phyloP scores from a whole-genome alignment of 1,140 invertebrate species.

The Choristoneura fumiferana region DNA sequence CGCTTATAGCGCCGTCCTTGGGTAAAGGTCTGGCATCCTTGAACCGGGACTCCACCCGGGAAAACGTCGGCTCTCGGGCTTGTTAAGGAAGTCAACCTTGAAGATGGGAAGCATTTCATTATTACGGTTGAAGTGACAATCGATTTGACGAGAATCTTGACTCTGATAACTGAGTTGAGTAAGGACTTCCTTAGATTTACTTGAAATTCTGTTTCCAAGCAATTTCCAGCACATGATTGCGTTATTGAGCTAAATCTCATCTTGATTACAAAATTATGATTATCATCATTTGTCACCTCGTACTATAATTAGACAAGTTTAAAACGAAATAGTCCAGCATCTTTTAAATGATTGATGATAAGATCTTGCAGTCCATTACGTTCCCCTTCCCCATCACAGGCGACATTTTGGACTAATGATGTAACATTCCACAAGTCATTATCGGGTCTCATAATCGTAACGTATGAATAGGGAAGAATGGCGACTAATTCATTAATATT shows the following conservation, averaged over 20 bases:
- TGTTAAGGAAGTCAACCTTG: constrained; percentile 8
- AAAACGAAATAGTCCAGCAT: too few relatives aligned
- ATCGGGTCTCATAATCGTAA: constrained; percentile 4
- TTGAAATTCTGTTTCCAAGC: too few relatives aligned
- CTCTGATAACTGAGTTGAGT: too few relatives aligned
- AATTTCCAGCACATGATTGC: too few relatives aligned
- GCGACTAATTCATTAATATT: constrained; percentile 8
- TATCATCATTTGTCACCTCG: too few relatives aligned
- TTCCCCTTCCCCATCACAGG: not conserved
- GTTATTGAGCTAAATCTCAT: too few relatives aligned
- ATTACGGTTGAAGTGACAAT: constrained; percentile 1
- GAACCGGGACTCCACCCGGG: not conserved
- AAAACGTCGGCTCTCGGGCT: constrained; percentile 9
- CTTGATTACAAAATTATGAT: too few relatives aligned
- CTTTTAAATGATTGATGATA: too few relatives aligned
- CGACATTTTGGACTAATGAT: constrained; percentile 12
- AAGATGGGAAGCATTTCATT: constrained; percentile 11
- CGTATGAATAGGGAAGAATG: not conserved
- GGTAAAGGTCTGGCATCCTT: constrained; percentile 13
- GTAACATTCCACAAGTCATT: constrained; percentile 12
- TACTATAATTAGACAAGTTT: too few relatives aligned
- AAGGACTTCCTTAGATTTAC: too few relatives aligned
- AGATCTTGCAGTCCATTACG: not conserved
- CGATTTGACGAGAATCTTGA: not conserved
- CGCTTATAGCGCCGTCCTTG: not conserved